Evolutionary conservation across 2,888 invertebrate genomes (phyloP).

Genomic region (Xanthorhoe designata): DNA sequence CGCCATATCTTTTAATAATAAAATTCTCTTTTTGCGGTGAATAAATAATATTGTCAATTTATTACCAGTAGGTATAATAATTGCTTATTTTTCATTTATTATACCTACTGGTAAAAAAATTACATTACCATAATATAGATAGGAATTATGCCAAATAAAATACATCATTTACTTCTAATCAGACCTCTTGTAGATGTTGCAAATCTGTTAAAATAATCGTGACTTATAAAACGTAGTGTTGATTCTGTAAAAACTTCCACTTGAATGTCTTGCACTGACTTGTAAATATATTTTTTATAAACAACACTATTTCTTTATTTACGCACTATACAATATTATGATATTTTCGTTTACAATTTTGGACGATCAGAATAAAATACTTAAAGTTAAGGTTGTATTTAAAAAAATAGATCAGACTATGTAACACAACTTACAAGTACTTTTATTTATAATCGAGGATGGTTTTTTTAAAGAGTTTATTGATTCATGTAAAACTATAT

Average conservation of each 20-base stretch:
- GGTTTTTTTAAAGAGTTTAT: constrained; percentile 2
- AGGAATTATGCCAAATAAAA: constrained; percentile 13
- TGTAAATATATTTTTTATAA: constrained; percentile 30
- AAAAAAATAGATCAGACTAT: no score
- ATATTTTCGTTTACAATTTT: constrained; percentile 1
- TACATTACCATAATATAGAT: constrained; percentile 5
- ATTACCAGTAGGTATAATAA: no score
- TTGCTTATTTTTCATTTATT: no score
- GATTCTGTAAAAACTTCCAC: constrained; percentile 18
- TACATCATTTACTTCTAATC: constrained; percentile 15
- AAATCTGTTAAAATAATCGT: constrained; percentile 24
- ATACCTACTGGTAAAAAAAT: no score
- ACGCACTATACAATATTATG: constrained; percentile 11
- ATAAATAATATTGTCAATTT: no score
- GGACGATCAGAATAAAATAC: neutral
- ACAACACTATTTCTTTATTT: constrained; percentile 20
- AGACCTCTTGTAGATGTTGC: constrained; percentile 23
- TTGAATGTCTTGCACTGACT: constrained; percentile 22
- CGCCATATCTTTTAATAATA: no score
- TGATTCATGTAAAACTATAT: constrained; percentile 7
- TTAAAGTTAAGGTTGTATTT: no score
- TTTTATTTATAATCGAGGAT: no score
- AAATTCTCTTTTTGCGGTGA: no score
- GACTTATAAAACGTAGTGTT: constrained; percentile 21
- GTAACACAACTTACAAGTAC: no score